These are phyloP conservation scores for Yoshiicerus persimilis DNA, from an alignment of 1,140 invertebrate species.

Conservation along the genomic window DNA sequence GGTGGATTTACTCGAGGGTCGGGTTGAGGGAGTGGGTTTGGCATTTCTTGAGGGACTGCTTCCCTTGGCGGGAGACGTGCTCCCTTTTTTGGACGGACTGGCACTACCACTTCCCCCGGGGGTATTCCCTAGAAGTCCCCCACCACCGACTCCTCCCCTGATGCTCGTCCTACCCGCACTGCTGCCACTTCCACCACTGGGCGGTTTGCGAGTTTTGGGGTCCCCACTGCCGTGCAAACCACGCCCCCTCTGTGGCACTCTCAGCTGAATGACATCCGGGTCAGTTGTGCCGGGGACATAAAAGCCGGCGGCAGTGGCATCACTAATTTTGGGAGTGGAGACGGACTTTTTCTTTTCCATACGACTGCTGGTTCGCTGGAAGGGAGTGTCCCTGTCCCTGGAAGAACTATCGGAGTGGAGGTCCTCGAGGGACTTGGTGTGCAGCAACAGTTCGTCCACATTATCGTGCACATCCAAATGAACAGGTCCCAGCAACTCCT, in stretches of 20 bases:
- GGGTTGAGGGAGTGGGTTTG: not conserved
- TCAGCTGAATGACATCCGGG: not conserved
- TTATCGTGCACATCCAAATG: constrained; percentile 26
- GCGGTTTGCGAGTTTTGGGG: not conserved
- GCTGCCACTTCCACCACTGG: not conserved
- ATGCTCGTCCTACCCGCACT: no score
- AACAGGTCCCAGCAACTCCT: constrained; percentile 35
- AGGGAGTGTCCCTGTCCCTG: not conserved
- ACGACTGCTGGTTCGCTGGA: not conserved
- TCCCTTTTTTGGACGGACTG: not conserved
- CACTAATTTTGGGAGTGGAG: not conserved
- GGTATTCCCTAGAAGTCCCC: not conserved
- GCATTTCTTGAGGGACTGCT: not conserved
- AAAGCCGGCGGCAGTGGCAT: not conserved
- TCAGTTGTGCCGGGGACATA: not conserved
- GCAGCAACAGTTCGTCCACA: constrained; percentile 26
- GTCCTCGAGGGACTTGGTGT: constrained; percentile 15
- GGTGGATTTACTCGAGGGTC: not conserved
- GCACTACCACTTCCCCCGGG: not conserved
- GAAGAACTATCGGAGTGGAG: not conserved
- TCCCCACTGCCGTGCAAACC: not conserved
- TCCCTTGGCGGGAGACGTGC: not conserved
- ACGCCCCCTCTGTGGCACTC: not conserved
- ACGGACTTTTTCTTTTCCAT: not conserved
- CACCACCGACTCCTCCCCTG: not conserved